Evolutionary conservation across 2,113 vertebrate species (phyloP).

Genomic region (Gadus chalcogrammus): DNA sequence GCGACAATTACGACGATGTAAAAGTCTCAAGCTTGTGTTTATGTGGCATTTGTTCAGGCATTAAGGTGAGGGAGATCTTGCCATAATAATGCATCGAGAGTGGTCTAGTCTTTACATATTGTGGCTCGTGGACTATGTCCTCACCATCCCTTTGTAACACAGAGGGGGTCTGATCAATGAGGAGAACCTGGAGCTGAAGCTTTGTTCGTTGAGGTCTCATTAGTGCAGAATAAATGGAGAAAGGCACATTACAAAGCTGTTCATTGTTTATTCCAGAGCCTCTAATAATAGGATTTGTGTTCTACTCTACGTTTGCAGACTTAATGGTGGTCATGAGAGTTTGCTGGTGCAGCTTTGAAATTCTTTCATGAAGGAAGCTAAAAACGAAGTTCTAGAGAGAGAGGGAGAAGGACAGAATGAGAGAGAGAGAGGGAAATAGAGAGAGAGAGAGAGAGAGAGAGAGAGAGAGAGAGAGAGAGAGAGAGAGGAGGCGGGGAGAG

Average conservation of each 20-base stretch:
- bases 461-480: too few relatives aligned
- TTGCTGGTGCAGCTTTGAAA: conserved; percentile 4
- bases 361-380: background rate
- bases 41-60: too few relatives aligned
- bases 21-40: too few relatives aligned
- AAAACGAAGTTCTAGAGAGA: background rate
- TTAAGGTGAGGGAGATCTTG: too few relatives aligned
- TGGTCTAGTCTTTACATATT: too few relatives aligned
- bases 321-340: background rate
- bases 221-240: conserved; percentile 1
- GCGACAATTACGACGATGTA: too few relatives aligned
- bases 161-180: background rate
- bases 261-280: conserved; percentile 37
- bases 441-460: too few relatives aligned
- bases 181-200: conserved; percentile 9
- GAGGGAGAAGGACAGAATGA: background rate
- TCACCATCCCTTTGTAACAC: too few relatives aligned
- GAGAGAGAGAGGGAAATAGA: background rate
- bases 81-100: too few relatives aligned
- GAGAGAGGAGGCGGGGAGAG: too few relatives aligned
- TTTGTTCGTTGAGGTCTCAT: too few relatives aligned
- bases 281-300: conserved; percentile 24
- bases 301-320: background rate
- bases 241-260: conserved; percentile 39
- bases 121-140: too few relatives aligned